Conservation (phyloP, 2,113 vertebrate genomes). For the Cettia cetti region DNA sequence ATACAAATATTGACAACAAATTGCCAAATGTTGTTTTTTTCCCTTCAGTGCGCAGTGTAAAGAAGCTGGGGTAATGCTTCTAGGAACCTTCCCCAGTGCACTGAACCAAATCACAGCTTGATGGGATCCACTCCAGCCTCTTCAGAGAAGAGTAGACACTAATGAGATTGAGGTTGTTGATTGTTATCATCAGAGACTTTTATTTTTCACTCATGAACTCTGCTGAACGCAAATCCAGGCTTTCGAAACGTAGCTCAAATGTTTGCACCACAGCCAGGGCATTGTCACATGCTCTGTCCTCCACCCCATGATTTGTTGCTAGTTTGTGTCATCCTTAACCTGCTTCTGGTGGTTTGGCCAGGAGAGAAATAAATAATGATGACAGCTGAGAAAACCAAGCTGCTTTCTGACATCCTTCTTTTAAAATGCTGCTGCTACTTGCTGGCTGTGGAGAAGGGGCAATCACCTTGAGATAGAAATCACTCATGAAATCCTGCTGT, state of each 20-base stretch:
- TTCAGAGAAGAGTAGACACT: constrained; percentile 36
- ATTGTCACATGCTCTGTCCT: constrained; percentile 11
- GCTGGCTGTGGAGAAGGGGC: background rate
- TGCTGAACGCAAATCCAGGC: constrained; percentile 22
- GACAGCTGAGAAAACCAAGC: constrained; percentile 48
- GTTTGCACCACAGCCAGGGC: constrained; percentile 10
- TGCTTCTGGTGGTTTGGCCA: constrained; percentile 18
- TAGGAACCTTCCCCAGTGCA: constrained; percentile 49
- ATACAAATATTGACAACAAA: constrained; percentile 74
- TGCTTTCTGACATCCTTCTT: background rate
- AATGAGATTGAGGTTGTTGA: constrained; percentile 16
- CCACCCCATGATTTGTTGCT: constrained; percentile 24
- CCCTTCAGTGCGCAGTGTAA: background rate
- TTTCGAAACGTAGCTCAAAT: constrained; percentile 4
- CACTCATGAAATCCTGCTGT: background rate
- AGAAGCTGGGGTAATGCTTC: constrained; percentile 53
- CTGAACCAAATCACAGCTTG: constrained; percentile 37
- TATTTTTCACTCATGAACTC: constrained; percentile 31
- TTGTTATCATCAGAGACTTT: background rate
- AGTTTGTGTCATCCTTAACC: background rate
- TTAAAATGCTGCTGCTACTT: background rate
- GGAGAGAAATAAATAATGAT: constrained; percentile 20
- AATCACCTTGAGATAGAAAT: background rate
- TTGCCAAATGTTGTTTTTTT: constrained; percentile 65
- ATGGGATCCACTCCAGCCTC: constrained; percentile 20